Evolutionary conservation across 1,140 invertebrate genomes (phyloP), one percentile per base, ranked within the genome.

Genomic region (Atta texana): DNA sequence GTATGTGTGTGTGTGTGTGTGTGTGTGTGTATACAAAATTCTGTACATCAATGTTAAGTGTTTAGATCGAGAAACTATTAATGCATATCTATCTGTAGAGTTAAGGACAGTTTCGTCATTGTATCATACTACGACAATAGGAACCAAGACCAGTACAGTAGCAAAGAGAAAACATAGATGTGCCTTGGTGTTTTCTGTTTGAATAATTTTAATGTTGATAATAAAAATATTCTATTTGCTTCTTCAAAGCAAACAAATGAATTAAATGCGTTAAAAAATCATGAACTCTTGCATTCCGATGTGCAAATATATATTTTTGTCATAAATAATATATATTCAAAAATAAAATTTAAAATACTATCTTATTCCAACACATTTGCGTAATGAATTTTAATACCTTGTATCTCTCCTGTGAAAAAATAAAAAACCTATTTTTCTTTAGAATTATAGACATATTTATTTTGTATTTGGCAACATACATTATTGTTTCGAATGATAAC

Each of bases 101-200:
- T 12, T 53, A 55, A 78, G 24, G 18, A 68, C 44, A 82, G 34
- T 89, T 74, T 86, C 21, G 7, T 68, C 49, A 69, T 68, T 63
- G 28, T 86, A 69, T 82, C 55, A 88, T 59, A 90, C 85, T 84
- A 86, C 55, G 87, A 89, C 59, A 88, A 90, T 91, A 88, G 89
- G 78, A 86, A 86, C 49, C 69, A 84, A 74, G 55, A 53, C n/a
- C 51, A 39, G 28, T 71, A 75, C 28, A 53, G 44, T 84, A 88
- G 64, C n/a, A 61, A 85, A 90, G 12, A 88, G 21, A 88, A 86
- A 69, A 86, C 66, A 90, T 92, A 92, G 90, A 90, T 89, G 91
- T 92, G 90, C 92, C 92, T 92, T 92, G 89, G 90, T 91, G 90
- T 92, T 92, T 91, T 91, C 78, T 68, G 89, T 91, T 92, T 63